These are phyloP conservation scores for Lasiommata megera DNA, from an alignment of 2,888 invertebrate genomes.

Conservation along the genomic window DNA sequence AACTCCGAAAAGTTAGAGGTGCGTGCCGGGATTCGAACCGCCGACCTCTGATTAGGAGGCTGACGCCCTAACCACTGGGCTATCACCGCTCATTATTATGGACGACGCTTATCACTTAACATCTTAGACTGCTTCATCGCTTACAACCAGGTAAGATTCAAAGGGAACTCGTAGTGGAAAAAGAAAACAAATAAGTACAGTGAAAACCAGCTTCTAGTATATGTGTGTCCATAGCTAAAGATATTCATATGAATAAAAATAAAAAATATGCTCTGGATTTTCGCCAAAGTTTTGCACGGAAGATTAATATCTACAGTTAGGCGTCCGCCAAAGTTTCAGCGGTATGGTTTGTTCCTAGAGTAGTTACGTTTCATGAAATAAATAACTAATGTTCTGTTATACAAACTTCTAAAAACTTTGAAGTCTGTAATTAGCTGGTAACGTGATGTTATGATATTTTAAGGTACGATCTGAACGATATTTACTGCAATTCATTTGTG, in stretches of 20 bases:
- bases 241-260: conserved; percentile 1
- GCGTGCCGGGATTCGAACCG: too few relatives aligned
- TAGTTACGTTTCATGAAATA: conserved; percentile 3
- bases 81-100: too few relatives aligned
- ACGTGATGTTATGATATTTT: neutral
- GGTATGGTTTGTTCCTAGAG: conserved; percentile 8
- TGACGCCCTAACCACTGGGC: too few relatives aligned
- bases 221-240: conserved; percentile 1
- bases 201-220: too few relatives aligned
- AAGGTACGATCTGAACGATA: neutral
- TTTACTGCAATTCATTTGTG: neutral
- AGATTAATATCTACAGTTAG: conserved; percentile 11
- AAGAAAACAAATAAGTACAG: too few relatives aligned
- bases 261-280: neutral
- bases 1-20: too few relatives aligned
- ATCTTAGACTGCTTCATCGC: too few relatives aligned
- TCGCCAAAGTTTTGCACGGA: neutral
- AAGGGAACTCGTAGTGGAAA: too few relatives aligned
- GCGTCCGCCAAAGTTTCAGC: conserved; percentile 1
- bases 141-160: too few relatives aligned
- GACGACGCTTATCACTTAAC: too few relatives aligned
- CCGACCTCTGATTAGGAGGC: too few relatives aligned
- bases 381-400: conserved; percentile 4
- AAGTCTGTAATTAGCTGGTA: neutral
- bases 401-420: conserved; percentile 1